Conservation (phyloP, 2,113 vertebrate genomes). For the Cynoglossus semilaevis region DNA sequence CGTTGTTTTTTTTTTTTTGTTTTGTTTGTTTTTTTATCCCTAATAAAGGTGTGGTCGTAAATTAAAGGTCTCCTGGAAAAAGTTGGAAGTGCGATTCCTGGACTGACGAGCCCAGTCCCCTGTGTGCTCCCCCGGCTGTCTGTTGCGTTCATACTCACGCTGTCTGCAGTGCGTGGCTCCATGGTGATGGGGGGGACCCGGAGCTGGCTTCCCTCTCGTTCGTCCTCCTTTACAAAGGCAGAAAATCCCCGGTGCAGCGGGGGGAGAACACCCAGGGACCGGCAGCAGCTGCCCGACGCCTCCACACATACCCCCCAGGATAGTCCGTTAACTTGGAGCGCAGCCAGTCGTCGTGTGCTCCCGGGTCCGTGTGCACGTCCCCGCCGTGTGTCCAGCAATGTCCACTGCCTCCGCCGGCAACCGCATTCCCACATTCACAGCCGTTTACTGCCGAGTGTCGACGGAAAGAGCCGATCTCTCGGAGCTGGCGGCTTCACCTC, state of each 20-base stretch:
- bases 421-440: conserved; percentile 70
- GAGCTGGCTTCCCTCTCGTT: conserved; percentile 38
- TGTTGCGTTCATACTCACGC: conserved; percentile 64
- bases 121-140: conserved; percentile 36
- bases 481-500: conserved; percentile 42
- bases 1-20: background rate
- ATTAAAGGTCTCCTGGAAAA: conserved; percentile 43
- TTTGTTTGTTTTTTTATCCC: background rate
- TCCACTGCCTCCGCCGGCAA: conserved; percentile 59
- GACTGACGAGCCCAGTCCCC: conserved; percentile 38
- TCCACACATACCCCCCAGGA: conserved; percentile 36
- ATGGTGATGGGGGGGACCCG: conserved; percentile 64
- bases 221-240: conserved; percentile 21
- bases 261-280: background rate
- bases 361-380: conserved; percentile 45
- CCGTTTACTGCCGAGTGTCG: conserved; percentile 43
- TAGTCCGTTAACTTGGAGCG: conserved; percentile 43
- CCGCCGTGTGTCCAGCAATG: conserved; percentile 60
- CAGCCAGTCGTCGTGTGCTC: conserved; percentile 34
- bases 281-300: conserved; percentile 10
- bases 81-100: conserved; percentile 53
- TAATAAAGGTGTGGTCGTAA: background rate
- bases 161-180: conserved; percentile 72
- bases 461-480: conserved; percentile 61
- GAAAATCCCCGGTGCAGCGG: conserved; percentile 37